These are phyloP conservation scores for Gobiocypris rarus DNA, from an alignment of 2,113 vertebrate genomes.

Conservation along the genomic window DNA sequence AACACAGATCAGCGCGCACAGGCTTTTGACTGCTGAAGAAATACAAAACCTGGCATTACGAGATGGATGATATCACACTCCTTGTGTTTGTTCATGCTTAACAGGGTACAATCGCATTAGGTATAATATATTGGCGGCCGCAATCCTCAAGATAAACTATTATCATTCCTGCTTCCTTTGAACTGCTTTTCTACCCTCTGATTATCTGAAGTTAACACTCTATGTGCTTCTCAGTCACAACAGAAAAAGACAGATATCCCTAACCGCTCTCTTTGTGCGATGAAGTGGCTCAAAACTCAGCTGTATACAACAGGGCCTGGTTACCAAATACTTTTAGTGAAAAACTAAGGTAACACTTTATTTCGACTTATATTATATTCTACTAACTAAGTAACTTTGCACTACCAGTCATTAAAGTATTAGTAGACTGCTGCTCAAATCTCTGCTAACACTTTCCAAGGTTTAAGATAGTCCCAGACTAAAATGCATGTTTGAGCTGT, in stretches of 20 bases:
- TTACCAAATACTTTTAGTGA: neutral
- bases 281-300: constrained; percentile 19
- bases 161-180: constrained; percentile 22
- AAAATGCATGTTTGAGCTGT: too few species aligned
- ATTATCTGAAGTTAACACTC: constrained; percentile 35
- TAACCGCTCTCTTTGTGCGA: neutral
- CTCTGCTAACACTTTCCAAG: too few species aligned
- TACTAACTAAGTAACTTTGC: too few species aligned
- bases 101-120: neutral
- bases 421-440: too few species aligned
- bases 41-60: neutral
- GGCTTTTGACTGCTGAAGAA: neutral
- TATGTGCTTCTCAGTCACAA: neutral
- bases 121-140: neutral
- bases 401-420: too few species aligned
- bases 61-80: neutral
- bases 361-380: too few species aligned
- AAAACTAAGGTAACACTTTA: neutral
- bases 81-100: neutral
- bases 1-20: neutral
- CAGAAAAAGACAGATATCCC: neutral
- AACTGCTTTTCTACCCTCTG: neutral
- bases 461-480: too few species aligned
- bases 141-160: constrained; percentile 28
- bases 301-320: neutral